Evolutionary conservation across 2,797 vertebrate genomes (phyloP), one percentile per base, ranked within the genome.

Genomic region (Corythornis leucogaster): DNA sequence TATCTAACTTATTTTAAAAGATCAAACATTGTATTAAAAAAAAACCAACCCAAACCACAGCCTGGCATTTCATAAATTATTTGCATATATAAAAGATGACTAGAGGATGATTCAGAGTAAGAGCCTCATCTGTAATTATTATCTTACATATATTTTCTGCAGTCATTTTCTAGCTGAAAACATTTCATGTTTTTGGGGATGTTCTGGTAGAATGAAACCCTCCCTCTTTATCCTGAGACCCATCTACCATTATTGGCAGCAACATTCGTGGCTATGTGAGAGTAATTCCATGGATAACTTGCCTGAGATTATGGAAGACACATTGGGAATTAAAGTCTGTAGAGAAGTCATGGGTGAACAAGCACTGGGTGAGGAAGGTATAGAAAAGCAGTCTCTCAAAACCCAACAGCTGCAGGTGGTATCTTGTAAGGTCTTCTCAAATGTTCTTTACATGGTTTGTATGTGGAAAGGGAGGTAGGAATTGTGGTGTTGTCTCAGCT

Each of bases 201-300:
- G 51, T 40, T 12, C 18, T 76, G 45, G 18, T 35, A 42, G 64
- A 71, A 45, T 0, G 0, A 85, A 70, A 9, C 16, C 17, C 46
- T 83, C 24, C 28, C 35, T 40, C 67, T 71, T 63, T 16, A 31
- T 64, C 17, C 40, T 28, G 30, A 70, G 33, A 68, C 14, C 25
- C 24, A 9, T 12, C 3, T 30, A 6, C 17, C 0, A 0, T 14
- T 31, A 59, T 42, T 70, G 12, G 21, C 4, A 38, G 11, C 6
- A 53, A n/a, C n/a, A 15, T 18, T 40, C 43, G 55, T 43, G 70
- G 40, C 45, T 63, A 9, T n/a, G 20, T 17, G 33, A 74, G 15
- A 80, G 57, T 38, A 58, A 54, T 40, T 45, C 38, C 16, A 7
- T 5, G 19, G 63, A 45, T 18, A n/a, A 18, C 7, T 43, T 59